Conservation (phyloP, 2,888 invertebrate genomes). For the Spilosoma lubricipeda region DNA sequence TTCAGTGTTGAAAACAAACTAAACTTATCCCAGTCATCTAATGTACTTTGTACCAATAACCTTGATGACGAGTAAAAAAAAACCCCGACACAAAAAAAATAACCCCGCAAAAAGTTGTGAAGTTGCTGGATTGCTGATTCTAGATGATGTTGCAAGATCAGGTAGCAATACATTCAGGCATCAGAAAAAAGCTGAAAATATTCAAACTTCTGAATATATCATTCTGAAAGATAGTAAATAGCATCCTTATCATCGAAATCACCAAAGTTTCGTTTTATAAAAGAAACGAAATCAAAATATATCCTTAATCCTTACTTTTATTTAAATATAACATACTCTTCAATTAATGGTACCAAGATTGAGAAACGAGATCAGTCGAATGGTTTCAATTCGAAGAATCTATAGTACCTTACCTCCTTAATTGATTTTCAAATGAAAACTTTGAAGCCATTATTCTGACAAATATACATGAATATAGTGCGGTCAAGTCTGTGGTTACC, state of each 20-base stretch:
- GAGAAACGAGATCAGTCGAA: neutral
- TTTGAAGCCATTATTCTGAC: neutral
- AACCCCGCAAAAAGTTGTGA: neutral
- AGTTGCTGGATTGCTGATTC: neutral
- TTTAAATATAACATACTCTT: neutral
- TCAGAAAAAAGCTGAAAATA: neutral
- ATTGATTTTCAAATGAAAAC: neutral
- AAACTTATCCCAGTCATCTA: neutral
- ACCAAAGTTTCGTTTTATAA: neutral
- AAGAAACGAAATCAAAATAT: neutral
- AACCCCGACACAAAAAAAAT: neutral
- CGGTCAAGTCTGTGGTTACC: conserved; percentile 8
- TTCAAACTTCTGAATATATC: neutral
- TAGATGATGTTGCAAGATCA: neutral
- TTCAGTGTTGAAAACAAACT: neutral
- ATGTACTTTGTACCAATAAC: neutral
- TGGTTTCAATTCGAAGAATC: neutral
- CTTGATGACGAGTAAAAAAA: neutral
- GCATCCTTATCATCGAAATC: neutral
- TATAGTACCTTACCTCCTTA: neutral
- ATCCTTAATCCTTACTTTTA: neutral
- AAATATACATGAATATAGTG: neutral
- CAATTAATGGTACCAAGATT: neutral
- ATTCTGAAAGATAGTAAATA: neutral
- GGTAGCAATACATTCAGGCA: neutral